These are phyloP conservation scores for Forbesichthys papilliferus DNA, from an alignment of 2,113 vertebrate genomes.

Conservation along the genomic window DNA sequence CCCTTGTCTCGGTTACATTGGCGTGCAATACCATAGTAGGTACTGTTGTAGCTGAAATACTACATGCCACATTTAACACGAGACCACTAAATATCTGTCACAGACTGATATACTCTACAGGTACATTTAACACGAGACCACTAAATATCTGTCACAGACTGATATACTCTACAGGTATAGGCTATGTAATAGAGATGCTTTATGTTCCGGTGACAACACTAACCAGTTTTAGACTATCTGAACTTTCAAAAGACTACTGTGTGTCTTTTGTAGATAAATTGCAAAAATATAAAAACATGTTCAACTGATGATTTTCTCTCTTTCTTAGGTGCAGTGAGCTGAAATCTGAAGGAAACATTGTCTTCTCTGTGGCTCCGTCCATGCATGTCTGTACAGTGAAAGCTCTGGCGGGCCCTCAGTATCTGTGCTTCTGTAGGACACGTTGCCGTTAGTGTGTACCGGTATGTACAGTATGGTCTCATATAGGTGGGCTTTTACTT, in stretches of 20 bases:
- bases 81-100: background rate
- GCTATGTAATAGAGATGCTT: no score
- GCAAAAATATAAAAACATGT: background rate
- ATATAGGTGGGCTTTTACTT: no score
- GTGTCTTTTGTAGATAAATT: conserved; percentile 7
- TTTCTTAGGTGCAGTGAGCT: conserved; percentile 51
- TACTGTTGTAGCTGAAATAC: conserved; percentile 2
- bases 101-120: no score
- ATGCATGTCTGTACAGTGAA: conserved; percentile 35
- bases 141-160: conserved; percentile 1
- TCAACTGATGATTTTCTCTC: conserved; percentile 34
- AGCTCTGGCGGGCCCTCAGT: conserved; percentile 47
- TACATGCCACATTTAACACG: no score
- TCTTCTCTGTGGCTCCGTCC: conserved; percentile 24
- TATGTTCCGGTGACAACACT: background rate
- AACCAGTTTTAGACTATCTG: background rate
- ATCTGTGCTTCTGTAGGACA: conserved; percentile 41
- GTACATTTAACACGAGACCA: background rate
- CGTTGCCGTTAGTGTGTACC: conserved; percentile 45
- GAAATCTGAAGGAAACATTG: conserved; percentile 47
- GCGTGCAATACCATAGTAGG: conserved; percentile 7
- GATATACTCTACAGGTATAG: no score
- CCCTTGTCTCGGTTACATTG: conserved; percentile 38
- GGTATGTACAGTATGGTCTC: conserved; percentile 41
- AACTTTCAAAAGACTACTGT: conserved; percentile 20